Base-by-base conservation (phyloP, 1,140 invertebrate genomes). In the Lordiphosa mommai region DNA sequence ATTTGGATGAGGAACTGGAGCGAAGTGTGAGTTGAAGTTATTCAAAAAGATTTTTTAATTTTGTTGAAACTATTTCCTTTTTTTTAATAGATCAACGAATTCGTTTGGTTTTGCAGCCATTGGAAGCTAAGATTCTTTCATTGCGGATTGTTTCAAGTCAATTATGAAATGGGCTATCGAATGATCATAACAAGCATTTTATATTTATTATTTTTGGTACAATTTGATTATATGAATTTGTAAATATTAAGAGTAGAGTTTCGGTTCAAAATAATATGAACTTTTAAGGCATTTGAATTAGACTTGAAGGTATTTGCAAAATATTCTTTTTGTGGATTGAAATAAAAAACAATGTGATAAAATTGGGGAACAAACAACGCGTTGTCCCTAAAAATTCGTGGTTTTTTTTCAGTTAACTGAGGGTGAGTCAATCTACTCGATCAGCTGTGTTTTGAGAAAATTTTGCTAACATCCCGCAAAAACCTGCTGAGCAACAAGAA, bases 151-250 rank as follows among this genome's bases (percentile, higher is more conserved):
- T 67, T 67, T 17, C 6, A 49, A 34, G 33, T 71, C 0, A 34
- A 69, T 8, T 55, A 59, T 14, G 30, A 47, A 8, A 59, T 57
- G 60, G 60, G 69, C 4, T 72, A 65, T 7, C 51, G 44, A 1
- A 58, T 61, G 57, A 12, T 63, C 23, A 43, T 67, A 0, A 33
- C 52, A 3, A 38, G 27, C 4, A 4, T 53, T 0, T 5, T 52
- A 4, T 56, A 72, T 40, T 41, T 65, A n/a, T 17, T 69, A 2
- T 60, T 47, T 12, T 46, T 72, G 4, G 53, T 72, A 10, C 69
- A 65, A 14, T 72, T 59, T 12, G 69, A 69, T 49, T 69, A 29
- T 16, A 55, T 59, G 30, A 68, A 72, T 44, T 52, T 66, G 17
- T 44, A 58, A 50, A 14, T 27, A 27, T 7, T 27, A 7, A 27